Base-by-base conservation (phyloP, 64 coral and sea anemone species). In the Pocillopora damicornis region DNA sequence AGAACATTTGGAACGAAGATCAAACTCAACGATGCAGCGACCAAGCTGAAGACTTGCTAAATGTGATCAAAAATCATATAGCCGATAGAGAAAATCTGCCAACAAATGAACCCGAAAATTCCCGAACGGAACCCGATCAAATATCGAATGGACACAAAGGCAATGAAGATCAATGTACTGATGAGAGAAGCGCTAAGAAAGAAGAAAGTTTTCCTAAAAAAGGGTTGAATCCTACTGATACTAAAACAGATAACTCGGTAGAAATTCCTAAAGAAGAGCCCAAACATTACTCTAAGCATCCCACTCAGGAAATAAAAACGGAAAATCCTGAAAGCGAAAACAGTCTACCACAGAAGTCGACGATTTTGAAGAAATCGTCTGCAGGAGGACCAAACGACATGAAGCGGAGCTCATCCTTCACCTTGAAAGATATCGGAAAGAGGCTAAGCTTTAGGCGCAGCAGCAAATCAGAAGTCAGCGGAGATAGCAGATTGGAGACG, bases 361-460 rank as follows among this genome's bases (percentile, higher is more conserved):
- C 42, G 42, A 51, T 51, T 51, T 5, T 11, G 2, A 15, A 26
- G 38, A 85, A 73, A 22, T 18, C 37, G 6, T 51, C 38, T 30
- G 16, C 61, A 15, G 42, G 42, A 51, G 42, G 11, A 11, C 71
- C 35, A 58, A 71, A 37, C 7, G 86, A 76, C 76, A 34, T 76
- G 20, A 76, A 78, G 35, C 86, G 74, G 14, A 75, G 74, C 58
- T 38, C 86, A 15, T 88, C 74, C 10, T 37, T 62, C n/a, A 62
- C 57, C 20, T 57, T 75, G 5, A 75, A 34, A 65, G 86, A 78
- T 58, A 12, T 88, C 11, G 61, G 58, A 13, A 75, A 88, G 58
- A 88, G 65, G 38, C 20, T 75, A 8, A 77, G 30, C 86, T 62
- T 65, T 4, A 0, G 74, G 5, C 73, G 61, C 57, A 86, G 60